Percentiles rank a stretch among this genome's conserved stretches.
phyloP scores from a whole-genome alignment of 2,888 invertebrate genomes.

The Himalopsyche tibetana region DNA sequence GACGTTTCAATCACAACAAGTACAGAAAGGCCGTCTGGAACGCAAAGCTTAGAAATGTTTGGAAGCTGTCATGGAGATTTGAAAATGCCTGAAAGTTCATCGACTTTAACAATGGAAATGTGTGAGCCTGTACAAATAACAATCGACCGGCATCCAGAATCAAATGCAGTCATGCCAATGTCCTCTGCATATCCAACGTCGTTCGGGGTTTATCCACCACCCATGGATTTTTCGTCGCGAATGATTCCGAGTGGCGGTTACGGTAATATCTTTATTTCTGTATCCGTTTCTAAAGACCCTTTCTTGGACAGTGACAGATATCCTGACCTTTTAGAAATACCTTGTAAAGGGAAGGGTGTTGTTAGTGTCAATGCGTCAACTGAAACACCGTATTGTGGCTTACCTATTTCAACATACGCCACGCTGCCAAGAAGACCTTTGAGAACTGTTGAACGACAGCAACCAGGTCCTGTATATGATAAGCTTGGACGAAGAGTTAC shows the following conservation, averaged over 20 bases:
- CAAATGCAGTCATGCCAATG: constrained; percentile 60
- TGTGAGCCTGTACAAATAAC: constrained; percentile 64
- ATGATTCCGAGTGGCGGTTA: constrained; percentile 77
- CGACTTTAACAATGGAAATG: constrained; percentile 64
- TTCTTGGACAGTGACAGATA: constrained; percentile 79
- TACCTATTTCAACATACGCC: constrained; percentile 72
- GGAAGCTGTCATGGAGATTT: constrained; percentile 64
- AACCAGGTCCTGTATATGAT: constrained; percentile 61
- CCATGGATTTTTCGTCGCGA: constrained; percentile 69
- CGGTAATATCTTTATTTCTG: constrained; percentile 85
- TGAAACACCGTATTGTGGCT: constrained; percentile 64
- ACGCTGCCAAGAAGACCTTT: constrained; percentile 73
- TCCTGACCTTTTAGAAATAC: constrained; percentile 84
- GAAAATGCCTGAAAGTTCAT: constrained; percentile 64
- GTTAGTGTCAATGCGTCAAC: constrained; percentile 48
- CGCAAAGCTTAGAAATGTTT: constrained; percentile 65
- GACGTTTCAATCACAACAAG: constrained; percentile 65
- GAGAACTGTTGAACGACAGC: constrained; percentile 59
- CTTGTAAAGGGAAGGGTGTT: constrained; percentile 75
- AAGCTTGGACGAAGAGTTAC: constrained; percentile 64
- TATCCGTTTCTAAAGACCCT: constrained; percentile 83
- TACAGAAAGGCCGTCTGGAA: constrained; percentile 64
- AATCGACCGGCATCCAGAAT: constrained; percentile 61
- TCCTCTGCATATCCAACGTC: constrained; percentile 62
- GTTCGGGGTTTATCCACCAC: constrained; percentile 62